Base-by-base conservation (phyloP, 2,797 vertebrate genomes). In the Mico argentatus region DNA sequence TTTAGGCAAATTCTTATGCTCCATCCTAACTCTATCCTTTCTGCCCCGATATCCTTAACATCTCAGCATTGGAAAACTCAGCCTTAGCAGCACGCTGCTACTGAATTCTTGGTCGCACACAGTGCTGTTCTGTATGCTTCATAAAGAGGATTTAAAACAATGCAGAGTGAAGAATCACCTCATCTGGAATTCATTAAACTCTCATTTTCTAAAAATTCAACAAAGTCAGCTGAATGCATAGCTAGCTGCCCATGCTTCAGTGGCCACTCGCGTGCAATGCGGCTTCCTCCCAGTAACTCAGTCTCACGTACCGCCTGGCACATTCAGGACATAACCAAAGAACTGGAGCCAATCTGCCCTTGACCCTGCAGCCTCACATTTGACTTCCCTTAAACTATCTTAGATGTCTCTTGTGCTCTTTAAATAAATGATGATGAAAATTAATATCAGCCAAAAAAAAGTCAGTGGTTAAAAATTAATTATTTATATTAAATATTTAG, bases 401-500 rank as follows among this genome's bases (percentile, higher is more conserved):
- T 70, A 82, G 48, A 75, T 67, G 39, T 61, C 73, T 57, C 52
- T 33, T 19, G 3, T 73, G 48, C 50, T 91, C 80, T 91, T 89
- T 86, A 93, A 92, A 96, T 94, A 93, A 92, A 72, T 94, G 12
- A 94, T 57, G 48, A 76, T 73, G 12, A 91, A 88, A n/a, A 94
- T 76, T 48, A 94, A 94, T 88, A 91, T n/a, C 80, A 93, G 85
- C 92, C 41, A 26, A 61, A 44, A 46, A 80, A 83, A 26, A n/a
- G 52, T 36, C 5, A 3, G 46, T 83, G 10, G 24, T 75, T 90
- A 94, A 90, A 94, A 96, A 59, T 95, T 89, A 86, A 91, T 39
- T 41, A 77, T 75, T 91, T 76, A 67, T 36, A 76, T 92, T 92
- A 91, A 92, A 95, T 94, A 95, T 92, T 87, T 95, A 95, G 27